Evolutionary conservation across 2,888 invertebrate species (phyloP), one percentile per base, ranked within the genome.

Genomic region (Drosophila parthenogenetica): DNA sequence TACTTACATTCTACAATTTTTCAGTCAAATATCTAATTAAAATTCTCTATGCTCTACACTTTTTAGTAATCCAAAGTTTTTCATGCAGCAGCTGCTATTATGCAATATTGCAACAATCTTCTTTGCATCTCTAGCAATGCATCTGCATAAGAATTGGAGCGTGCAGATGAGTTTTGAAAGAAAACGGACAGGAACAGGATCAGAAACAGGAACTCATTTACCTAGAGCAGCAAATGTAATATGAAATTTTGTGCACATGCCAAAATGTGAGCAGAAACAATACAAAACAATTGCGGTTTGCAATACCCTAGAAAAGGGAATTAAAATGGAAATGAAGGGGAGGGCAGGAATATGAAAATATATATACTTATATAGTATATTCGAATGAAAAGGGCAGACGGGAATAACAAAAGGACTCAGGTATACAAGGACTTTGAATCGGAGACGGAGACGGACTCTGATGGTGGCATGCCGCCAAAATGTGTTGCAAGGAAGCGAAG

Each of bases 251-350:
- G 75, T 76, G 89, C 89, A 89, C 89, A 89, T 89, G 89, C 87
- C 89, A 89, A 89, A 78, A 78, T 73, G 77, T 76, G 72, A 64
- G 59, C 13, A 66, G 17, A 51, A 73, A 68, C 61, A 63, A 58
- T 50, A 64, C 73, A 59, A 69, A 83, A 89, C 89, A 89, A 89
- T 89, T 89, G 89, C 79, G 89, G 89, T 89, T 29, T 89, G 74
- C 80, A 82, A 85, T 89, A 73, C 75, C 76, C 71, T 61, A 11
- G 10, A 35, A 25, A 1, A 7, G 25, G 25, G 5, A 7, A 25
- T 25, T 5, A 5, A 25, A 25, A 25, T 25, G 25, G 8, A 4
- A 25, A 29, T 29, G 29, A 2, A 39, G 39, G 17, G 42, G 16
- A 35, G 49, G 17, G 42, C 13, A 35, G 49, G 45, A 62, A 75